These are phyloP conservation scores for Tenebrio molitor DNA, from an alignment of 1,140 invertebrate species.

Conservation along the genomic window DNA sequence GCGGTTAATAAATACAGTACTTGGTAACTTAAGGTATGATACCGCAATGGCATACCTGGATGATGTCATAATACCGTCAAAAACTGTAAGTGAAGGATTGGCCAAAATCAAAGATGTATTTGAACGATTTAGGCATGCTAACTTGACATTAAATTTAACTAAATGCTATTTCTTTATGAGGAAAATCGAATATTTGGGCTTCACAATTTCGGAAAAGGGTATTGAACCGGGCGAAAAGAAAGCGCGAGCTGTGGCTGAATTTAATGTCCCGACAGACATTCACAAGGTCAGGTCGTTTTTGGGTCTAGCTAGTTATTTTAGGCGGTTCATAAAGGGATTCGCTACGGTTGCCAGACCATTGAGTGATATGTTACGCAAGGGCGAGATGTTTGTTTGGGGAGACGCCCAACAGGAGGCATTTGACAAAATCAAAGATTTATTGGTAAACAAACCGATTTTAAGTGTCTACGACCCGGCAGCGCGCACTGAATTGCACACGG, in stretches of 20 bases:
- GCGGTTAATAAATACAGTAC: conserved; percentile 46
- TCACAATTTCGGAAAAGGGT: conserved; percentile 51
- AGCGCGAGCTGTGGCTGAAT: conserved; percentile 55
- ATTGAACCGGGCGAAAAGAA: conserved; percentile 60
- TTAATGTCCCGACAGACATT: conserved; percentile 55
- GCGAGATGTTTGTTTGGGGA: conserved; percentile 57
- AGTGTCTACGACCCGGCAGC: conserved; percentile 53
- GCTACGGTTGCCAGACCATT: conserved; percentile 59
- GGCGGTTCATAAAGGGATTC: conserved; percentile 60
- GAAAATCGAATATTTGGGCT: conserved; percentile 55
- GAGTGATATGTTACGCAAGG: conserved; percentile 60
- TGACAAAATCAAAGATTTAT: conserved; percentile 36
- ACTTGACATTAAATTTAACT: conserved; percentile 57
- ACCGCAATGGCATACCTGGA: conserved; percentile 59
- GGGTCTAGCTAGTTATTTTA: conserved; percentile 61
- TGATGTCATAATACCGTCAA: conserved; percentile 59
- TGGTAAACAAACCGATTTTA: conserved; percentile 52
- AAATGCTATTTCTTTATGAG: conserved; percentile 53
- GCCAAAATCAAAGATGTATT: conserved; percentile 59
- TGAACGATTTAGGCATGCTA: conserved; percentile 48
- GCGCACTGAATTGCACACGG: conserved; percentile 59
- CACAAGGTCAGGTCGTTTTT: conserved; percentile 62
- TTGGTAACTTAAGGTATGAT: conserved; percentile 51
- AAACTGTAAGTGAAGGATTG: conserved; percentile 62
- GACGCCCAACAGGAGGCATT: conserved; percentile 55